A percentile compares a stretch with the other conserved stretches of the same genome.
phyloP scores from a whole-genome alignment of 2,797 vertebrate genomes.

The Cephalopachus bancanus region DNA sequence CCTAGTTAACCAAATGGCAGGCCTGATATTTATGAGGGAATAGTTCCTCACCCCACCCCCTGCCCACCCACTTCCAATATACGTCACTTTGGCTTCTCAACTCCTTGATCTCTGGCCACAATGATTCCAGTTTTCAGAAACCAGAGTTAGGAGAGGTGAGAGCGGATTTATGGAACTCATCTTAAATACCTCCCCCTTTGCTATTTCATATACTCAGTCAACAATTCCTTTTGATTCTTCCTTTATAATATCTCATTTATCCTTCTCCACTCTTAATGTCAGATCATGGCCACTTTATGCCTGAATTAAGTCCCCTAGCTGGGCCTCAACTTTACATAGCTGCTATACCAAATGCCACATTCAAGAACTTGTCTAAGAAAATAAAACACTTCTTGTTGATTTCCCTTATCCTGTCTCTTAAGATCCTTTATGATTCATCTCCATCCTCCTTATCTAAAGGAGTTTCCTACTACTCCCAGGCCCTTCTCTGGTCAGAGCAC shows the following conservation, averaged over 20 bases:
- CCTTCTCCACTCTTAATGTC: neutral
- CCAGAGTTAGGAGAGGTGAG: neutral
- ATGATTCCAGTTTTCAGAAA: neutral
- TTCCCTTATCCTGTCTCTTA: neutral
- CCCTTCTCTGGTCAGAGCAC: neutral
- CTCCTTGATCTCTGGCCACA: neutral
- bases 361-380: constrained; percentile 33
- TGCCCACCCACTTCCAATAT: accelerated
- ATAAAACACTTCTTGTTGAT: constrained; percentile 1
- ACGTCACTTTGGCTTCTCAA: neutral
- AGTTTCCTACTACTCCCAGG: neutral
- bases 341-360: neutral
- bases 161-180: neutral
- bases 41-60: no score
- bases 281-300: neutral
- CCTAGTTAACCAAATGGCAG: neutral
- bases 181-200: neutral
- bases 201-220: neutral
- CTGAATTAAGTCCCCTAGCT: neutral
- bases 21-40: neutral
- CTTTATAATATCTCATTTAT: neutral
- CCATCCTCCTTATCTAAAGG: neutral
- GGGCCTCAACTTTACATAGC: neutral
- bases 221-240: neutral
- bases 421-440: neutral